A percentile compares a stretch with the other conserved stretches of the same genome.
These are phyloP conservation scores for Philopedon plagiatum DNA, from an alignment of 2,888 invertebrate genomes.

Conservation along the genomic window DNA sequence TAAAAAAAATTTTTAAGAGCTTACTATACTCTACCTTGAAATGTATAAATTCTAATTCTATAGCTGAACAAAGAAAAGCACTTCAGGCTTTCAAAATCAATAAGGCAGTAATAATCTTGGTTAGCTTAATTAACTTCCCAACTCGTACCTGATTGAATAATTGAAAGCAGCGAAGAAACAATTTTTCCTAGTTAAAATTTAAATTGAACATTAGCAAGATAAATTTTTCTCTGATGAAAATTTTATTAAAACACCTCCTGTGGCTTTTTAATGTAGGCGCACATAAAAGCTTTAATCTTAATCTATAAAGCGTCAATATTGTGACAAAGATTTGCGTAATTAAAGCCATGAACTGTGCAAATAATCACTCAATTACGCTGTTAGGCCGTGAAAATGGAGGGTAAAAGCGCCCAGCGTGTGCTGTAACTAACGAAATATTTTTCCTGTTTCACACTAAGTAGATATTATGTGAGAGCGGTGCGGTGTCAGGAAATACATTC, in stretches of 20 bases:
- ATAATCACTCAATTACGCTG: constrained; percentile 55
- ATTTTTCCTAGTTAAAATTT: constrained; percentile 38
- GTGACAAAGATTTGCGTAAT: constrained; percentile 51
- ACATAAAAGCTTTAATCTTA: constrained; percentile 49
- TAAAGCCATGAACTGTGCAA: constrained; percentile 51
- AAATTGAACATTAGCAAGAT: constrained; percentile 36
- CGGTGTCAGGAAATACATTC: background rate
- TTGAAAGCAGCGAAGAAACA: constrained; percentile 25
- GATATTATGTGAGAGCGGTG: background rate
- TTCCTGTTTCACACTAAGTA: background rate
- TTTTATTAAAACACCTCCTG: constrained; percentile 47
- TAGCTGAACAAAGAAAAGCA: background rate
- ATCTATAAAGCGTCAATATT: constrained; percentile 52
- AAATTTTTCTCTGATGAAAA: constrained; percentile 40
- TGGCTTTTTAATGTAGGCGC: constrained; percentile 45
- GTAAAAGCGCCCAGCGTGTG: constrained; percentile 26
- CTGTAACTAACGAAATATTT: constrained; percentile 23
- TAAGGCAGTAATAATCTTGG: constrained; percentile 18
- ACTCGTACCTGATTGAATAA: constrained; percentile 21
- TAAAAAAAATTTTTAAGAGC: background rate
- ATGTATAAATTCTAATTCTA: constrained; percentile 5
- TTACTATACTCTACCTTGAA: background rate
- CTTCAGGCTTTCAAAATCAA: background rate
- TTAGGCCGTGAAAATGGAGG: constrained; percentile 41
- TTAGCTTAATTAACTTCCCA: constrained; percentile 19